A percentile compares a stretch with the other conserved stretches of the same genome.
Evolutionary conservation across 2,113 vertebrate genomes (phyloP).

Genomic region (Elgaria multicarinata): DNA sequence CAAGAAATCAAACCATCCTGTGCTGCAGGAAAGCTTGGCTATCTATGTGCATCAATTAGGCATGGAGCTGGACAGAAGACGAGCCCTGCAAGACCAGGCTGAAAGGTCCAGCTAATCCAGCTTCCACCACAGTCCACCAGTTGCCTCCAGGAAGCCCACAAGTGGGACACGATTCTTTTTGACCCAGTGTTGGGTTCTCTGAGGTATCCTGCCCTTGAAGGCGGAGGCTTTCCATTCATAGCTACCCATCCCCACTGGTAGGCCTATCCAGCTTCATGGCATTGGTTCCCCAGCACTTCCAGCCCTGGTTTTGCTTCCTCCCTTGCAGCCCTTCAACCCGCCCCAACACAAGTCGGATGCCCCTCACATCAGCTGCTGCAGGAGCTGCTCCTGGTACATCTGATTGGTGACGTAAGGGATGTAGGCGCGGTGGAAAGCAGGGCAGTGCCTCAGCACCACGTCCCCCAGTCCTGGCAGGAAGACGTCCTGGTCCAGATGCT

Average conservation of each 20-base stretch:
- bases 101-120: not conserved
- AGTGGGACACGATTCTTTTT: no score
- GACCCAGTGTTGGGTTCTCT: no score
- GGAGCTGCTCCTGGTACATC: constrained; percentile 82
- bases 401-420: constrained; percentile 84
- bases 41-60: no score
- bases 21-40: no score
- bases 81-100: no score
- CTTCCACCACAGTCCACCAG: no score
- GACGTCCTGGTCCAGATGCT: constrained; percentile 69
- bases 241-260: no score
- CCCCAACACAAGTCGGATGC: accelerated
- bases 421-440: constrained; percentile 72
- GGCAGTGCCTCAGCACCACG: constrained; percentile 74
- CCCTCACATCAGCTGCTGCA: constrained; percentile 77
- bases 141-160: no score
- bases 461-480: constrained; percentile 75
- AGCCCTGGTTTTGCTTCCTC: not conserved
- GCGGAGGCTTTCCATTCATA: not conserved
- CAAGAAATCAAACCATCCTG: no score
- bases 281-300: no score
- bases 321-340: not conserved
- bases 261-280: no score
- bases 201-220: not conserved
- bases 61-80: no score